Conservation (phyloP, 2,888 invertebrate genomes). For the Malacosoma neustria region DNA sequence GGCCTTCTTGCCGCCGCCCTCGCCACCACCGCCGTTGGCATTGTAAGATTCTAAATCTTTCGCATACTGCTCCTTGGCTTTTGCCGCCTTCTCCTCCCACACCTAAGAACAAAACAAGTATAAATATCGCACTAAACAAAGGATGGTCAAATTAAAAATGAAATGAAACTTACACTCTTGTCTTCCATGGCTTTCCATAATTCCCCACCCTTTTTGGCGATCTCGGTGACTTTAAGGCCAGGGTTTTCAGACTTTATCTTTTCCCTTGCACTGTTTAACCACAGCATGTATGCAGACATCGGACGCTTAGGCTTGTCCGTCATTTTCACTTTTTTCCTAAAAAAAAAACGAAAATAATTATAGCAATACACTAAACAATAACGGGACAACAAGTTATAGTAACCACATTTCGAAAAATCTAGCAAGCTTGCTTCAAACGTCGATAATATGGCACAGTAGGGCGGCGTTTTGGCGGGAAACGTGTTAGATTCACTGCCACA, state of each 20-base stretch:
- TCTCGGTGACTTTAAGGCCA: constrained; percentile 92
- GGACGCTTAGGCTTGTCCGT: constrained; percentile 95
- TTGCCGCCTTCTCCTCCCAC: constrained; percentile 93
- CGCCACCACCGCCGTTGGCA: constrained; percentile 81
- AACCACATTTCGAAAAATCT: constrained; percentile 28
- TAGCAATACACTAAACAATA: constrained; percentile 21
- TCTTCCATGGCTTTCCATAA: constrained; percentile 94
- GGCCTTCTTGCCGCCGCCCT: constrained; percentile 65
- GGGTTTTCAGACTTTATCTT: constrained; percentile 93
- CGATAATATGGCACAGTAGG: constrained; percentile 40
- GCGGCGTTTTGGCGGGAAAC: constrained; percentile 74
- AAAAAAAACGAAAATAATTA: constrained; percentile 28
- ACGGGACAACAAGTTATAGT: constrained; percentile 41
- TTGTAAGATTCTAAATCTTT: constrained; percentile 93
- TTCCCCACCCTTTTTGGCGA: constrained; percentile 96
- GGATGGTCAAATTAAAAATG: too few species aligned
- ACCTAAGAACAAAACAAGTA: constrained; percentile 68
- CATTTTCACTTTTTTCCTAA: constrained; percentile 79
- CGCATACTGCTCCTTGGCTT: constrained; percentile 92
- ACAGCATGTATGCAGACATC: constrained; percentile 94
- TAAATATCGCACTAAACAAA: constrained; percentile 3
- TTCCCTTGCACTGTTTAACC: constrained; percentile 93
- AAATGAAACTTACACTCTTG: constrained; percentile 79
- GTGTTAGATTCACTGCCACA: constrained; percentile 25
- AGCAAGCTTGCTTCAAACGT: constrained; percentile 34